Conservation (phyloP, 2,888 invertebrate genomes). For the Drosophila kambysellisi region DNA sequence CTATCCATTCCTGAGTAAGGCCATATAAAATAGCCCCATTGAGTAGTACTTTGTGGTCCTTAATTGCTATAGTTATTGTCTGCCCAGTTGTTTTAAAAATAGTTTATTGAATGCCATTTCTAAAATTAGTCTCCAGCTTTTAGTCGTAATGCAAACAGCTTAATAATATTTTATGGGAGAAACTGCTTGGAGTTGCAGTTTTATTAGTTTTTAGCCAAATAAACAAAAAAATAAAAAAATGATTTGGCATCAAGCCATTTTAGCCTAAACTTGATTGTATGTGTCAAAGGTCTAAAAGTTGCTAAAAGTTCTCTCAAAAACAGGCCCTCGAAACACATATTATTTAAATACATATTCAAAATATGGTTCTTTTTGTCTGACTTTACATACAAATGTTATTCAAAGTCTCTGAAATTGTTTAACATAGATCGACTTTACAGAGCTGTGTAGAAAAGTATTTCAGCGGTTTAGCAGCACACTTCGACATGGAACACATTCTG, state of each 20-base stretch:
- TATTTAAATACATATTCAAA: neutral
- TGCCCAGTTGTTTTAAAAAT: conserved; percentile 11
- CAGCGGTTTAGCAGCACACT: neutral
- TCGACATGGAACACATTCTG: neutral
- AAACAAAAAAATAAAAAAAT: neutral
- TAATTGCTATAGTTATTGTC: conserved; percentile 5
- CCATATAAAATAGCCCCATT: conserved; percentile 40
- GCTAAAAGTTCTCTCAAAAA: no score
- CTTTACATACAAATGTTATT: neutral
- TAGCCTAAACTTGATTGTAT: no score
- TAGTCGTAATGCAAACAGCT: neutral
- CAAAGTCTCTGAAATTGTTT: neutral
- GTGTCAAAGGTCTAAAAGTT: neutral
- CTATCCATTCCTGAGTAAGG: conserved; percentile 43
- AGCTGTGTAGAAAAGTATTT: neutral
- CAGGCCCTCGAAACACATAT: neutral
- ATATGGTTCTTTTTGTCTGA: neutral
- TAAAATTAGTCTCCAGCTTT: conserved; percentile 13
- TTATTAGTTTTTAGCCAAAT: neutral
- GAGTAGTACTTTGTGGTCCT: conserved; percentile 5
- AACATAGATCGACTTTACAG: neutral
- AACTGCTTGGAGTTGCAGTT: neutral
- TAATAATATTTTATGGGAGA: neutral
- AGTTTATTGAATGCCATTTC: conserved; percentile 9
- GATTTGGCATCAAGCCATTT: no score